phyloP scores from a whole-genome alignment of 2,797 vertebrate species.

The Threskiornis aethiopicus region DNA sequence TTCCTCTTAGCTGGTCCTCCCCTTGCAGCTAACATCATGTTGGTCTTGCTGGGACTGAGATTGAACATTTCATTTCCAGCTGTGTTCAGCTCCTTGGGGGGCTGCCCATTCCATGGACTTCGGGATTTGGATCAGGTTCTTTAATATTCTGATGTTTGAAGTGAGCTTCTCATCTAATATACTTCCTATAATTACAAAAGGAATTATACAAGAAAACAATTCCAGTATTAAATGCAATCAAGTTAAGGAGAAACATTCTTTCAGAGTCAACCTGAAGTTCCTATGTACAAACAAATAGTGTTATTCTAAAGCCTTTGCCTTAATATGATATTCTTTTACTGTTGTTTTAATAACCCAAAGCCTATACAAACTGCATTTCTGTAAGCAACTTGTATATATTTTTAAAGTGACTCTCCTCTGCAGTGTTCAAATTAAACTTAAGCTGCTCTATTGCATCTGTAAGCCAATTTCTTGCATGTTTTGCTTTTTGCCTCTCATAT shows the following conservation, averaged over 20 bases:
- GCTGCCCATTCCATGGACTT: not conserved
- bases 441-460: not conserved
- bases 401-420: not conserved
- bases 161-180: not conserved
- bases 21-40: not conserved
- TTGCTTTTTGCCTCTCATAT: not conserved
- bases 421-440: not conserved
- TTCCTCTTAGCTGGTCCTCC: not conserved
- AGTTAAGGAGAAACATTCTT: not conserved
- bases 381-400: not conserved
- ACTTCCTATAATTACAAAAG: not conserved
- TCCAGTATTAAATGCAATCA: not conserved
- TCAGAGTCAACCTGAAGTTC: not conserved
- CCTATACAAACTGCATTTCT: not conserved
- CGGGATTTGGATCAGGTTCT: not conserved
- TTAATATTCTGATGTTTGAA: not conserved
- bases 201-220: not conserved
- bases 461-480: not conserved
- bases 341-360: not conserved
- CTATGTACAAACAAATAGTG: not conserved
- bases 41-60: not conserved
- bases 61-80: not conserved
- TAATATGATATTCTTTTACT: accelerated
- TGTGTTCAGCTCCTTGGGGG: not conserved
- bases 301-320: not conserved